Percentiles rank a stretch among this genome's conserved stretches.
phyloP scores from a whole-genome alignment of 2,797 vertebrate species.

The Scleropages formosus region DNA sequence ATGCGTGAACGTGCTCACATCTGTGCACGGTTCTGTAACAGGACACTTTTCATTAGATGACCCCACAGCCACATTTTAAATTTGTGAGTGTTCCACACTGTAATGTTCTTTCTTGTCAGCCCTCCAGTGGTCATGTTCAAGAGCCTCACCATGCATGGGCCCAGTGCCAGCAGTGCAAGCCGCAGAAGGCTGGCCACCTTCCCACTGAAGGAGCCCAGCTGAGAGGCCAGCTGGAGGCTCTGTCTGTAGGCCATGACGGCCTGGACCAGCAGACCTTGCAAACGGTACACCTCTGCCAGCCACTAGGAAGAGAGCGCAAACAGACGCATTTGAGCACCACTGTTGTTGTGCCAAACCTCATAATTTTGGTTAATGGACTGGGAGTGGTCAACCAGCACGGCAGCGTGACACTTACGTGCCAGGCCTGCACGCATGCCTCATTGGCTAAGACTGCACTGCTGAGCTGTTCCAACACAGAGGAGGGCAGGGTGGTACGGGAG shows the following conservation, averaged over 20 bases:
- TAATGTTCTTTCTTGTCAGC: neutral
- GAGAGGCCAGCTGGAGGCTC: constrained; percentile 87
- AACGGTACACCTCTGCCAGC: constrained; percentile 85
- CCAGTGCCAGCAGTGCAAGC: constrained; percentile 81
- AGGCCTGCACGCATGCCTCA: constrained; percentile 78
- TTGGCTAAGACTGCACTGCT: constrained; percentile 78
- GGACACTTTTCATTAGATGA: neutral
- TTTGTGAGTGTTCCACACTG: neutral
- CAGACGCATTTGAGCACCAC: neutral
- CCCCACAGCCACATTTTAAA: neutral
- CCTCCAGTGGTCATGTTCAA: neutral
- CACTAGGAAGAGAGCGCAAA: constrained; percentile 66
- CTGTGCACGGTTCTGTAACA: neutral
- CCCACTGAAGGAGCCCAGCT: constrained; percentile 78
- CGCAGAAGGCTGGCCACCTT: constrained; percentile 84
- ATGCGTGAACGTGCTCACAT: neutral
- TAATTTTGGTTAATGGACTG: neutral
- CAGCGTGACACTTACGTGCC: constrained; percentile 77
- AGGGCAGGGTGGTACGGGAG: constrained; percentile 70
- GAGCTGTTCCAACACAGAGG: constrained; percentile 79
- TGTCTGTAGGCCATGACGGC: constrained; percentile 89
- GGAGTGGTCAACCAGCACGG: neutral
- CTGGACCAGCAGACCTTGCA: constrained; percentile 84
- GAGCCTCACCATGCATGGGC: constrained; percentile 80
- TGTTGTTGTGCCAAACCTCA: neutral